phyloP scores from a whole-genome alignment of 2,888 invertebrate species.

The Zaprionus bogoriensis region DNA sequence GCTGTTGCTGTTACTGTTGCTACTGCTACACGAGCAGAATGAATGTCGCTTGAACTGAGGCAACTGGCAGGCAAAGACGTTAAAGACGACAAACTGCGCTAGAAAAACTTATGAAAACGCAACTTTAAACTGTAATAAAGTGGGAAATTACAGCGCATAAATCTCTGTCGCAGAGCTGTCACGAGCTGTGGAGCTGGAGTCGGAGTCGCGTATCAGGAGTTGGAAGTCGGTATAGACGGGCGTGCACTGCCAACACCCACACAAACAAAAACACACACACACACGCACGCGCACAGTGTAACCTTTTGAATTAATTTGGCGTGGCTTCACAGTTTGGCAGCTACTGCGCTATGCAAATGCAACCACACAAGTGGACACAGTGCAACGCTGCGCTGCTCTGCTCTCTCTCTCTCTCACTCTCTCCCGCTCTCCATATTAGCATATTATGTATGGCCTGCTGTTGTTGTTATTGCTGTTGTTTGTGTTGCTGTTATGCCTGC shows the following conservation, averaged over 20 bases:
- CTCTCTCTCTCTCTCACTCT: too few relatives aligned
- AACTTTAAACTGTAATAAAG: conserved; percentile 77
- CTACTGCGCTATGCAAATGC: conserved; percentile 65
- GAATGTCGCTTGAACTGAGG: too few relatives aligned
- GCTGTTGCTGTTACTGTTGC: too few relatives aligned
- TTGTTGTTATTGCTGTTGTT: neutral
- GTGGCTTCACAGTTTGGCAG: conserved; percentile 67
- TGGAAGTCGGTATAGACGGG: conserved; percentile 17
- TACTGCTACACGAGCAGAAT: too few relatives aligned
- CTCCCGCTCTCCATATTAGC: neutral
- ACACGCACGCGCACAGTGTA: conserved; percentile 12
- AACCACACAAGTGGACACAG: conserved; percentile 53
- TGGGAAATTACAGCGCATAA: conserved; percentile 77
- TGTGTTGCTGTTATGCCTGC: conserved; percentile 32
- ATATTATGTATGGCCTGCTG: neutral
- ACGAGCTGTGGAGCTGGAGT: conserved; percentile 36
- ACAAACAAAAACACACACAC: conserved; percentile 26
- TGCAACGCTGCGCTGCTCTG: neutral
- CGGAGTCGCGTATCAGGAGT: conserved; percentile 18
- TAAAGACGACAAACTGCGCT: conserved; percentile 45
- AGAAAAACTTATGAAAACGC: conserved; percentile 72
- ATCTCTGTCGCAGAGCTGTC: conserved; percentile 77
- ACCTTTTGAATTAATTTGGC: conserved; percentile 57
- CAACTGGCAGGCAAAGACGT: conserved; percentile 46
- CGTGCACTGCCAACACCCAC: conserved; percentile 65